Evolutionary conservation across 1,140 invertebrate species (phyloP), one percentile per base, ranked within the genome.

Genomic region (Euwallacea fornicatus): DNA sequence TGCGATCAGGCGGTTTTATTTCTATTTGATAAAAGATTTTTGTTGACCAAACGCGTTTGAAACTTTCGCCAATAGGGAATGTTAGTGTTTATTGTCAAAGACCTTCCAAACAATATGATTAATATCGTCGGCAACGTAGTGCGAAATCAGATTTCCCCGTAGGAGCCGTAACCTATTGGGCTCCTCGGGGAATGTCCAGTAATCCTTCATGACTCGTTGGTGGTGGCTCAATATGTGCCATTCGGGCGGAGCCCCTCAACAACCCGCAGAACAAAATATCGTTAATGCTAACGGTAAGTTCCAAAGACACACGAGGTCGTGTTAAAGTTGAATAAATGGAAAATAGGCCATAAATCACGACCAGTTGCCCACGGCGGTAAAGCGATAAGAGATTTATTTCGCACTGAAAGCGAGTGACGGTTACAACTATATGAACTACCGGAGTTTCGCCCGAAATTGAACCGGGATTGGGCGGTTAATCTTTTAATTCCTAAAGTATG

Each of bases 171-270:
- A 21, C 4, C 11, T 59, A 11, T 13, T 59, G 13, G 33, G 13
- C n/a, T 11, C 33, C 13, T 41, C 56, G 56, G 13, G 55, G 55
- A 15, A 58, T 67, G 66, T 11, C 16, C 59, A 67, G 13, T 50
- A 13, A 13, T 50, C 46, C 46, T 50, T 75, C 71, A 81, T 81
- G 79, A 81, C 78, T 70, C 79, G 79, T 66, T 81, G 79, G 79
- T 81, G 78, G 78, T 81, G 79, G 78, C 69, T 81, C 62, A 81
- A 80, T 69, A 79, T 81, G 78, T 81, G 79, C 78, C 79, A 81
- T 73, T 80, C 79, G 71, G 79, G 78, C 73, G 79, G 77, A 66
- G 72, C 78, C 13, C 70, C 72, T 46, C 73, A 72, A 21, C 59
- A 61, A 66, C 46, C 66, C 16, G 6, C 62, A 10, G 63, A 74